phyloP scores from a whole-genome alignment of 2,888 invertebrate genomes.

The Holacanthella duospinosa region DNA sequence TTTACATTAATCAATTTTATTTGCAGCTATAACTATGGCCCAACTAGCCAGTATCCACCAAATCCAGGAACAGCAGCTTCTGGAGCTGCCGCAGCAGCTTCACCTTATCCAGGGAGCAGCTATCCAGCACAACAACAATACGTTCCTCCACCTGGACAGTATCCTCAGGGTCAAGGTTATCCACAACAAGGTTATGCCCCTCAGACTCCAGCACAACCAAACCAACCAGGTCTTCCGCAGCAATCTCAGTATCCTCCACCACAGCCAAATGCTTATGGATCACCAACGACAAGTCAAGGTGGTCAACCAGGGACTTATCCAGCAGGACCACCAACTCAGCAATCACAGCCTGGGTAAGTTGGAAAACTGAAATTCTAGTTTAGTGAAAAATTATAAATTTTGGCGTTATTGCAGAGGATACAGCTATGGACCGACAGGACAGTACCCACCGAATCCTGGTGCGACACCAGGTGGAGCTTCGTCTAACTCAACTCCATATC shows the following conservation, averaged over 20 bases:
- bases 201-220: conserved; percentile 16
- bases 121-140: conserved; percentile 33
- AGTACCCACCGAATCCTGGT: neutral
- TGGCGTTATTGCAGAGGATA: neutral
- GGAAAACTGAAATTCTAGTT: too few relatives aligned
- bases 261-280: conserved; percentile 4
- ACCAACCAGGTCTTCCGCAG: conserved; percentile 19
- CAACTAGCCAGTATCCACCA: neutral
- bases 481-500: neutral
- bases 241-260: conserved; percentile 2
- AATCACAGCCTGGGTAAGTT: neutral
- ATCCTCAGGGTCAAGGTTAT: conserved; percentile 38
- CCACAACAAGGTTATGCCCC: conserved; percentile 12
- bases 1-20: neutral
- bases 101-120: neutral
- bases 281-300: neutral
- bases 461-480: neutral
- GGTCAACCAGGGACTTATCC: neutral
- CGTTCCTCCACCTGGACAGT: conserved; percentile 32
- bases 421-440: neutral
- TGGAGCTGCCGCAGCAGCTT: conserved; percentile 7
- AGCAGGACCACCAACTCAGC: neutral
- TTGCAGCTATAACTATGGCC: neutral
- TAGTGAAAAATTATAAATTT: too few relatives aligned
- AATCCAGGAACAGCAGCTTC: conserved; percentile 28